phyloP scores from a whole-genome alignment of 1,140 invertebrate species.

The Aphelinus atriplicis region DNA sequence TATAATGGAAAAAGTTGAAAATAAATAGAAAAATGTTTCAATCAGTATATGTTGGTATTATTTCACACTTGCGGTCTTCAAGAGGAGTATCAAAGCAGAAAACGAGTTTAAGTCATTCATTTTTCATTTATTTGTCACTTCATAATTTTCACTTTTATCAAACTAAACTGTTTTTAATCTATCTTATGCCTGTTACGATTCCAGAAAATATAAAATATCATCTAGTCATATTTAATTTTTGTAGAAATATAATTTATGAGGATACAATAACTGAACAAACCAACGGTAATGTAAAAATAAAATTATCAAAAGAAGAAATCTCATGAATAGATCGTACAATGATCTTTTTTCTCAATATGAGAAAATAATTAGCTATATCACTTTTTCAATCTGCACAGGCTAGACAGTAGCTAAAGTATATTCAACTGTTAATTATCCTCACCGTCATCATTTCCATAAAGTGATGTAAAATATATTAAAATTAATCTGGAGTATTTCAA shows the following conservation, averaged over 20 bases:
- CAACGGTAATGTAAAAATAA: constrained; percentile 14
- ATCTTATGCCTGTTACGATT: constrained; percentile 8
- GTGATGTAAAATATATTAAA: constrained; percentile 43
- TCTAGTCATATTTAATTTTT: constrained; percentile 38
- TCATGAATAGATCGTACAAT: constrained; percentile 20
- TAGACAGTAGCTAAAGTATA: constrained; percentile 46
- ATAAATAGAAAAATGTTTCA: constrained; percentile 52
- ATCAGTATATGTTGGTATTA: constrained; percentile 23
- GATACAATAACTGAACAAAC: constrained; percentile 28
- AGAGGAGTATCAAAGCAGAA: constrained; percentile 47
- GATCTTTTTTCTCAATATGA: constrained; percentile 41
- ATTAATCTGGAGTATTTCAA: constrained; percentile 52
- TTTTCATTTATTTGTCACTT: constrained; percentile 21
- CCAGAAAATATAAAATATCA: constrained; percentile 29
- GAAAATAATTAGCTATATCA: constrained; percentile 39
- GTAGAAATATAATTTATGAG: constrained; percentile 40
- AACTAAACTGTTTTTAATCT: constrained; percentile 8
- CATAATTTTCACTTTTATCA: constrained; percentile 30
- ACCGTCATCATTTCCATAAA: constrained; percentile 30
- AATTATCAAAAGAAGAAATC: constrained; percentile 33
- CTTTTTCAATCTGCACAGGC: constrained; percentile 42
- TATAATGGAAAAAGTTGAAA: constrained; percentile 57
- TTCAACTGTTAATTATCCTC: constrained; percentile 38
- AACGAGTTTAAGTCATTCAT: constrained; percentile 30
- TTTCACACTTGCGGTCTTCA: neutral